These are phyloP conservation scores for Cavia porcellus DNA, from an alignment of 2,113 vertebrate genomes.

Conservation along the genomic window DNA sequence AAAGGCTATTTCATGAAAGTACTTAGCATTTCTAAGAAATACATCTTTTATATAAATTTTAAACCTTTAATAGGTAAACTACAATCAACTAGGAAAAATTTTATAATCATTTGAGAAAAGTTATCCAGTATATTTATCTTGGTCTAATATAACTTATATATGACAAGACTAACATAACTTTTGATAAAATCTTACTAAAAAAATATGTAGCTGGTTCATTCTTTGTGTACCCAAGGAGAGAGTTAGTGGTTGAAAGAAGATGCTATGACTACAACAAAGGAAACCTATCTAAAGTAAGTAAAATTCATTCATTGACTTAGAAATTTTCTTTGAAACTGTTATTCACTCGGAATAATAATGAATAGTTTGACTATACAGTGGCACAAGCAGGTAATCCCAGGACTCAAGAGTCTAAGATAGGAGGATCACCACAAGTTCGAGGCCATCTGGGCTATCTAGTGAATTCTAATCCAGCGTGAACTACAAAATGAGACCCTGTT, in stretches of 20 bases:
- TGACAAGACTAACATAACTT: neutral
- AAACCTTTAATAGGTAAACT: neutral
- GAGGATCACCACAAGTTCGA: neutral
- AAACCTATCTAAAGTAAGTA: neutral
- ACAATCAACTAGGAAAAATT: neutral
- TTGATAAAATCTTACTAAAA: neutral
- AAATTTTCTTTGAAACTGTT: neutral
- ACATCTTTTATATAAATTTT: neutral
- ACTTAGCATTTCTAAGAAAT: neutral
- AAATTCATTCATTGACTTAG: neutral
- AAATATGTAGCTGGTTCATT: neutral
- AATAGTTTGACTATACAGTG: neutral
- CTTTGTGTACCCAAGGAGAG: neutral
- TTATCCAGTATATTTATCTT: neutral
- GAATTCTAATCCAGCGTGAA: neutral
- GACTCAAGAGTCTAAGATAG: neutral
- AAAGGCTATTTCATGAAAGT: neutral
- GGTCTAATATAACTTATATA: neutral
- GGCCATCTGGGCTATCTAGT: neutral
- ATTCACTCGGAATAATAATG: neutral
- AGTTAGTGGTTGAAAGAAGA: neutral
- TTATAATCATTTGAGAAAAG: neutral
- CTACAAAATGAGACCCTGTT: neutral
- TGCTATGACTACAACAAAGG: neutral
- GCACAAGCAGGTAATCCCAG: neutral